These are phyloP conservation scores for Mormyrus hasselquistii DNA, from an alignment of 2,797 vertebrate genomes.

Conservation along the genomic window DNA sequence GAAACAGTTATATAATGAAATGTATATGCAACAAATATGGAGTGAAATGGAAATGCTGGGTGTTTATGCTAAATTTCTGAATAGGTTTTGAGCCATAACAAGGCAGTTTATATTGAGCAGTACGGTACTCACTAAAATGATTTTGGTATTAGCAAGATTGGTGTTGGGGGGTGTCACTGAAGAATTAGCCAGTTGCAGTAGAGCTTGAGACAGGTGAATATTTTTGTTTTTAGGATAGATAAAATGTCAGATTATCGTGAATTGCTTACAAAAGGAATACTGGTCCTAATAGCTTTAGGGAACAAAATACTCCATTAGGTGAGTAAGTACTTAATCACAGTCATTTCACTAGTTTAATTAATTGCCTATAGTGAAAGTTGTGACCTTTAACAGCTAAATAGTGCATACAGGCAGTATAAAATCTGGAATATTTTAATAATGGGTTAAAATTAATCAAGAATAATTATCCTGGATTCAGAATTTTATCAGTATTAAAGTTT, in stretches of 20 bases:
- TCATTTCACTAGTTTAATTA: background rate
- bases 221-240: background rate
- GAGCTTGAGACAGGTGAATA: background rate
- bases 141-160: background rate
- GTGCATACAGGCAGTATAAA: background rate
- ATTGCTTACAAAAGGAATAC: background rate
- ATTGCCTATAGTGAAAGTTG: background rate
- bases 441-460: conserved; percentile 5
- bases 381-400: background rate
- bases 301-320: background rate
- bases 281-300: background rate
- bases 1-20: background rate
- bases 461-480: background rate
- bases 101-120: background rate
- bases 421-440: conserved; percentile 10
- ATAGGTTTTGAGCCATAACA: background rate
- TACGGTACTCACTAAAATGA: background rate
- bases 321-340: background rate
- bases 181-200: background rate
- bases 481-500: conserved; percentile 5
- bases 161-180: background rate
- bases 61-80: background rate
- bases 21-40: background rate
- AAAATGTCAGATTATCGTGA: background rate
- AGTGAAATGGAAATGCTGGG: background rate